phyloP scores from a whole-genome alignment of 1,140 invertebrate genomes.

The Archivesica marissinica region DNA sequence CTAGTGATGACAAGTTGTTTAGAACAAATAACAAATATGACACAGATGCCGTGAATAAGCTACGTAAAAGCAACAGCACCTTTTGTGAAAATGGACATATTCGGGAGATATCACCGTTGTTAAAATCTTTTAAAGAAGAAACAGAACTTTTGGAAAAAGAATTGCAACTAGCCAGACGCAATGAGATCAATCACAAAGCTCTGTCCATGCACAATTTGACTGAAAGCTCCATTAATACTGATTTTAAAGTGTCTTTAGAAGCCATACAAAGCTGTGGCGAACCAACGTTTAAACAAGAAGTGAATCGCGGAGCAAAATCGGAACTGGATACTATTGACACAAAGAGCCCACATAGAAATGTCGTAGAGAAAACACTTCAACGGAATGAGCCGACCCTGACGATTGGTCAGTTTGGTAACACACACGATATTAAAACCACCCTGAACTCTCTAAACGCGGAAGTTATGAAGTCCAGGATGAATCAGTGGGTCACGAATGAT shows the following conservation, averaged over 20 bases:
- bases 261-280: not conserved
- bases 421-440: conserved; percentile 51
- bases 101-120: conserved; percentile 65
- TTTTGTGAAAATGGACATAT: not conserved
- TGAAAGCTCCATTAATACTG: not conserved
- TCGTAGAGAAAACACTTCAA: conserved; percentile 14
- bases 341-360: not conserved
- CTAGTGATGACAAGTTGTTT: not conserved
- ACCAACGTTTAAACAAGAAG: not conserved
- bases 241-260: not conserved
- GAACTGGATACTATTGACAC: not conserved
- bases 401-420: not conserved
- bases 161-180: conserved; percentile 69
- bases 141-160: conserved; percentile 70
- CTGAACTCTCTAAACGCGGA: conserved; percentile 68
- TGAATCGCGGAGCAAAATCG: not conserved
- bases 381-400: not conserved
- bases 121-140: conserved; percentile 71
- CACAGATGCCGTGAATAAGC: not conserved
- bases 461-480: conserved; percentile 63
- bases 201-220: conserved; percentile 28
- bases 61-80: not conserved
- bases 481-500: conserved; percentile 67
- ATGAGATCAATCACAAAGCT: conserved; percentile 71
- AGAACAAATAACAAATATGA: not conserved